These are phyloP conservation scores for Apoda limacodes DNA, from an alignment of 2,888 invertebrate species.

Conservation along the genomic window DNA sequence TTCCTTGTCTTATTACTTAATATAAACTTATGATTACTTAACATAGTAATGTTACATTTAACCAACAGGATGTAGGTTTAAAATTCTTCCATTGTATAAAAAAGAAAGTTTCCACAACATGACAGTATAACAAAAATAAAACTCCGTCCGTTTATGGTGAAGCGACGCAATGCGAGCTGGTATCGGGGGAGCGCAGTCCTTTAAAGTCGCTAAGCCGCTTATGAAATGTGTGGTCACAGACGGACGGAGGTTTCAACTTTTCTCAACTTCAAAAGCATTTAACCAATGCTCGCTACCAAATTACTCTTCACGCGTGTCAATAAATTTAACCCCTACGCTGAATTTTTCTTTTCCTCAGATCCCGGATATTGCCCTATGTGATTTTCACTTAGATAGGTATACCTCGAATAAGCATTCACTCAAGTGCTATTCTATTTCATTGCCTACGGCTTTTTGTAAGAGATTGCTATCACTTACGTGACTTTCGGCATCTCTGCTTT, in stretches of 20 bases:
- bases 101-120: too few relatives aligned
- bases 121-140: slow-evolving; percentile 55
- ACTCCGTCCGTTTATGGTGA: slow-evolving; percentile 40
- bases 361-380: slow-evolving; percentile 9
- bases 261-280: slow-evolving; percentile 42
- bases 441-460: too few relatives aligned
- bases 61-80: too few relatives aligned
- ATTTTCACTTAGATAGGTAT: slow-evolving; percentile 21
- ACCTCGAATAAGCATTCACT: slow-evolving; percentile 9
- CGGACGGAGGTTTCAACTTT: slow-evolving; percentile 31
- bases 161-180: slow-evolving; percentile 36
- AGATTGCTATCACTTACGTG: too few relatives aligned
- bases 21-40: too few relatives aligned
- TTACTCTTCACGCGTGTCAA: too few relatives aligned
- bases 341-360: slow-evolving; percentile 18
- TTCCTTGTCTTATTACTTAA: too few relatives aligned
- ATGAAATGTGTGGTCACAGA: slow-evolving; percentile 45
- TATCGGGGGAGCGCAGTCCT: slow-evolving; percentile 43
- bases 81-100: too few relatives aligned
- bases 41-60: too few relatives aligned
- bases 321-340: slow-evolving; percentile 16
- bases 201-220: slow-evolving; percentile 53
- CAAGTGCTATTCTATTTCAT: slow-evolving; percentile 16
- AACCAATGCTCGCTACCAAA: slow-evolving; percentile 30
- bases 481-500: too few relatives aligned